These are phyloP conservation scores for Panthera leo DNA, from an alignment of 2,113 vertebrate species.

Conservation along the genomic window DNA sequence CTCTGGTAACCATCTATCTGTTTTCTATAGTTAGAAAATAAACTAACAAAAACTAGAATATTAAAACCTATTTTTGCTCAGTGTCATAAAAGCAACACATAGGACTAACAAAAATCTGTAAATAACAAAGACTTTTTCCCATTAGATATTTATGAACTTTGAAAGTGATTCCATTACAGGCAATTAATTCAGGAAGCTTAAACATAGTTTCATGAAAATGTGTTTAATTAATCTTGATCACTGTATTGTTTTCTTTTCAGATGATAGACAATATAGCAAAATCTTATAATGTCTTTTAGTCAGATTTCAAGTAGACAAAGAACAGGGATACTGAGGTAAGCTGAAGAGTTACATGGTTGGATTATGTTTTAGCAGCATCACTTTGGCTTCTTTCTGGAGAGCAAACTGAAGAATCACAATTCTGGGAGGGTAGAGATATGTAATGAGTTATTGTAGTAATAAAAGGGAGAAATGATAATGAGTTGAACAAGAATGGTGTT, in stretches of 20 bases:
- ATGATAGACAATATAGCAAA: not conserved
- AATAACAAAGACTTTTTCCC: not conserved
- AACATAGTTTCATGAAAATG: not conserved
- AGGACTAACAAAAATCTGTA: not conserved
- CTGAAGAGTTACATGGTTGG: not conserved
- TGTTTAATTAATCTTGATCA: not conserved
- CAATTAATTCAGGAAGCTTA: not conserved
- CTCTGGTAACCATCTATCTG: not conserved
- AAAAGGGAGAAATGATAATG: not conserved
- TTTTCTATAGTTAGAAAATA: not conserved
- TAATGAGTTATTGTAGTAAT: not conserved
- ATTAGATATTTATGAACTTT: not conserved
- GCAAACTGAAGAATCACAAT: not conserved
- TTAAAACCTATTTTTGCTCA: not conserved
- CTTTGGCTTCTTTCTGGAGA: not conserved
- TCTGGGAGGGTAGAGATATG: not conserved
- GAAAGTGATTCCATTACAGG: not conserved
- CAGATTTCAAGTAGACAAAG: not conserved
- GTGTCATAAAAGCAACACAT: not conserved
- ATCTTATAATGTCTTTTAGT: not conserved
- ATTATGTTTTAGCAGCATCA: not conserved
- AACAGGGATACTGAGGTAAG: not conserved
- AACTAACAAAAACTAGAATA: not conserved
- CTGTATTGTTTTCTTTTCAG: not conserved
- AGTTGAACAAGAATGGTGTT: not conserved